Conservation (phyloP, 2,888 invertebrate species). For the Pecten maximus region DNA sequence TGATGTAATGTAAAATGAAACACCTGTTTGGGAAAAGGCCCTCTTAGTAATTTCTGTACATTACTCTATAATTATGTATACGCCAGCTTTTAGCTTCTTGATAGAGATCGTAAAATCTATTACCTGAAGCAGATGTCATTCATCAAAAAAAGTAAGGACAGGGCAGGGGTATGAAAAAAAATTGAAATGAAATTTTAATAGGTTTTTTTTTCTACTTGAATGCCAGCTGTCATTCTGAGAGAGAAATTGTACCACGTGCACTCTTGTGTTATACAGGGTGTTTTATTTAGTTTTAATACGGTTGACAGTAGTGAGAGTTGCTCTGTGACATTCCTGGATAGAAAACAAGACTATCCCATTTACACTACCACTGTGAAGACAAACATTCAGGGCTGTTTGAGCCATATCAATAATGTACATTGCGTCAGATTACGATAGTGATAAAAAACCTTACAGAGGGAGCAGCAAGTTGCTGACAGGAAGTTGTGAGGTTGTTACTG, state of each 20-base stretch:
- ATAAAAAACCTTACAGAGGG: background rate
- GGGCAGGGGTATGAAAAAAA: background rate
- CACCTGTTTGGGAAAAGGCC: background rate
- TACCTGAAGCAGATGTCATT: background rate
- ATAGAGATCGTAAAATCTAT: background rate
- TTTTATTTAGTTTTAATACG: constrained; percentile 8
- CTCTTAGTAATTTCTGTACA: background rate
- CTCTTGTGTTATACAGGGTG: background rate
- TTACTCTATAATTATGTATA: background rate
- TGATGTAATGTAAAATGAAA: background rate
- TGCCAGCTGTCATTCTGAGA: background rate
- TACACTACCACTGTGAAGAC: background rate
- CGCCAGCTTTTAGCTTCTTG: background rate
- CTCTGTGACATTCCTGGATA: background rate
- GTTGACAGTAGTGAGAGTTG: background rate
- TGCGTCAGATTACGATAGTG: background rate
- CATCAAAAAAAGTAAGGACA: background rate
- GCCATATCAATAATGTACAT: constrained; percentile 17
- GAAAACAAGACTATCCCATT: constrained; percentile 31
- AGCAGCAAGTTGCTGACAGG: constrained; percentile 33
- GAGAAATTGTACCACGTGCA: background rate
- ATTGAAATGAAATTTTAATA: constrained; percentile 16
- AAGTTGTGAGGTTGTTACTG: background rate
- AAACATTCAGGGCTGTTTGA: background rate
- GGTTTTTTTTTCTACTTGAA: background rate